These are phyloP conservation scores for Cheilosia impressa DNA, from an alignment of 2,888 invertebrate genomes.

Conservation along the genomic window DNA sequence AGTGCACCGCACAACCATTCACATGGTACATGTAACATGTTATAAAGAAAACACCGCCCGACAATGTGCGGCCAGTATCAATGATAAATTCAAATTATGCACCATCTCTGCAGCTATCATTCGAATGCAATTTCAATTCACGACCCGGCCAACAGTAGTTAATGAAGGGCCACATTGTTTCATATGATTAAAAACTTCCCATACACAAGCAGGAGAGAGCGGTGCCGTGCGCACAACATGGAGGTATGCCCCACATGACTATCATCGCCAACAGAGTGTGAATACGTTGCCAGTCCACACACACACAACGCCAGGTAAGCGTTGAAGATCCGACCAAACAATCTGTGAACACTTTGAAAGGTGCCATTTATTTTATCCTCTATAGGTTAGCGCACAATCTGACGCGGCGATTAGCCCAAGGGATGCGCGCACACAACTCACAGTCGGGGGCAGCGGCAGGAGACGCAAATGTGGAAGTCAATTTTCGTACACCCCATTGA, in stretches of 20 bases:
- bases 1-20: neutral
- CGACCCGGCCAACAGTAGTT: constrained; percentile 71
- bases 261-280: constrained; percentile 33
- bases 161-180: constrained; percentile 75
- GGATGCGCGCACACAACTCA: constrained; percentile 49
- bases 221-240: neutral
- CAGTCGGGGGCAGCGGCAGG: constrained; percentile 32
- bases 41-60: constrained; percentile 58
- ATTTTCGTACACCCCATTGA: constrained; percentile 74
- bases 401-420: constrained; percentile 73
- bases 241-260: constrained; percentile 32
- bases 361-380: constrained; percentile 75
- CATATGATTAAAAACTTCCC: constrained; percentile 72
- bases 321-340: constrained; percentile 72
- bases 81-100: constrained; percentile 70
- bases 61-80: constrained; percentile 21
- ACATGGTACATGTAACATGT: constrained; percentile 3
- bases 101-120: constrained; percentile 43
- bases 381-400: constrained; percentile 75
- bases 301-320: constrained; percentile 60
- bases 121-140: constrained; percentile 67
- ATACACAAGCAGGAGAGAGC: constrained; percentile 5
- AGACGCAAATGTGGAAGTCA: constrained; percentile 74
- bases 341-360: constrained; percentile 76
- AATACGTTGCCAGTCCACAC: constrained; percentile 19